phyloP scores from a whole-genome alignment of 1,140 invertebrate genomes.

The Oreohelix idahoensis region DNA sequence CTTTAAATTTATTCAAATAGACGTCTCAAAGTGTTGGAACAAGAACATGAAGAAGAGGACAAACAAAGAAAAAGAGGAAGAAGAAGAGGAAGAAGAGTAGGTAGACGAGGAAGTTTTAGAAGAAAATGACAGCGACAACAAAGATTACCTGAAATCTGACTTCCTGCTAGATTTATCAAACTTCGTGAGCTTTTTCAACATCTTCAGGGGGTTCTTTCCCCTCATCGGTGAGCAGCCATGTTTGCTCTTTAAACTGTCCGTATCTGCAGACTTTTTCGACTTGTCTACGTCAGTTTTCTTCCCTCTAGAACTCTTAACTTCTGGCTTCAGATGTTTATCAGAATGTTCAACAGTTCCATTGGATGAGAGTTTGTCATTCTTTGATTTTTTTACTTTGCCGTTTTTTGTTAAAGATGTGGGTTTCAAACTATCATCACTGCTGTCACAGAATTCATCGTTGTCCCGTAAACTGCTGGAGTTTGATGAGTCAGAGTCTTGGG shows the following conservation, averaged over 20 bases:
- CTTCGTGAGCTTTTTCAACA: conserved; percentile 64
- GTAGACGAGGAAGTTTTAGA: neutral
- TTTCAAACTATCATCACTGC: conserved; percentile 26
- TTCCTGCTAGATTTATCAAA: conserved; percentile 55
- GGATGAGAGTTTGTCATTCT: conserved; percentile 13
- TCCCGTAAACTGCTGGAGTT: conserved; percentile 39
- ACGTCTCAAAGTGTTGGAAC: too few relatives aligned
- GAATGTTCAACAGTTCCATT: conserved; percentile 38
- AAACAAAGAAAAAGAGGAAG: too few relatives aligned
- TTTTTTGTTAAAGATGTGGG: conserved; percentile 5
- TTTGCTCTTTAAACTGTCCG: conserved; percentile 13
- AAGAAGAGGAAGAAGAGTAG: too few relatives aligned
- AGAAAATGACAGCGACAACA: neutral
- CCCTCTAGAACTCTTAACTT: neutral
- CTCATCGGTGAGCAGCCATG: neutral
- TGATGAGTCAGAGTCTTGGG: conserved; percentile 44
- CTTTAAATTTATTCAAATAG: too few relatives aligned
- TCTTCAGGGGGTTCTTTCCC: conserved; percentile 54
- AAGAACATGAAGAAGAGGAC: too few relatives aligned
- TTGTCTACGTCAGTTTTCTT: neutral
- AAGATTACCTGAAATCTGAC: conserved; percentile 32
- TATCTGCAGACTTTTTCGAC: neutral
- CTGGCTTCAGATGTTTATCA: conserved; percentile 25
- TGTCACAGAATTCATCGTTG: conserved; percentile 24
- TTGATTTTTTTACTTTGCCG: conserved; percentile 6